A percentile compares a stretch with the other conserved stretches of the same genome.
These are phyloP conservation scores for Petrophora chlorosata DNA, from an alignment of 2,888 invertebrate species.

Conservation along the genomic window DNA sequence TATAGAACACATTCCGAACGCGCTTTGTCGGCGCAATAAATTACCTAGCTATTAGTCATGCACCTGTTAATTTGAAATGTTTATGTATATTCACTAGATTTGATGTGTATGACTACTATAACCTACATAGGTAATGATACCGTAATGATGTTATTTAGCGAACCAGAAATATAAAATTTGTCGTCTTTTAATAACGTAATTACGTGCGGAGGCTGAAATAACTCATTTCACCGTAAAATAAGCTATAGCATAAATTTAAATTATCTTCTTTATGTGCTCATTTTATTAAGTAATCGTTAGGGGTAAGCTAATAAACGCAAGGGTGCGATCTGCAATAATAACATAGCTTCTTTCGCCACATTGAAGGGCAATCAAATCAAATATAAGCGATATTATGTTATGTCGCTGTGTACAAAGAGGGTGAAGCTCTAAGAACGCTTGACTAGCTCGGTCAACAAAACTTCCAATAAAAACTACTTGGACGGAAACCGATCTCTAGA, in stretches of 20 bases:
- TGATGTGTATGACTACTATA: conserved; percentile 13
- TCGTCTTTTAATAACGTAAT: neutral
- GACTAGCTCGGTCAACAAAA: conserved; percentile 69
- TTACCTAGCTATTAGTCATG: conserved; percentile 43
- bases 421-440: conserved; percentile 52
- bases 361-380: conserved; percentile 67
- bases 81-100: conserved; percentile 33
- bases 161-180: neutral
- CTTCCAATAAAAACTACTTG: conserved; percentile 80
- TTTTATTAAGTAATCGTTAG: conserved; percentile 10
- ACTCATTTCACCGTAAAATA: neutral
- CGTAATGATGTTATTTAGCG: conserved; percentile 16
- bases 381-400: conserved; percentile 71
- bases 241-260: neutral
- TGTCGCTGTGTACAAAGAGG: conserved; percentile 67
- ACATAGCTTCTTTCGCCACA: conserved; percentile 48
- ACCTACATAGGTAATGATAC: conserved; percentile 25
- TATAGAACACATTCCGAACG: conserved; percentile 35
- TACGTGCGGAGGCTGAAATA: neutral
- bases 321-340: conserved; percentile 45
- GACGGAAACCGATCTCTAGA: conserved; percentile 59
- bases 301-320: conserved; percentile 37
- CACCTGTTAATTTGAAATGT: conserved; percentile 39
- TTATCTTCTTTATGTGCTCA: neutral
- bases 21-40: conserved; percentile 44